A percentile compares a stretch with the other conserved stretches of the same genome.
Conservation (phyloP, 2,113 vertebrate genomes). For the Alaudala cheleensis region DNA sequence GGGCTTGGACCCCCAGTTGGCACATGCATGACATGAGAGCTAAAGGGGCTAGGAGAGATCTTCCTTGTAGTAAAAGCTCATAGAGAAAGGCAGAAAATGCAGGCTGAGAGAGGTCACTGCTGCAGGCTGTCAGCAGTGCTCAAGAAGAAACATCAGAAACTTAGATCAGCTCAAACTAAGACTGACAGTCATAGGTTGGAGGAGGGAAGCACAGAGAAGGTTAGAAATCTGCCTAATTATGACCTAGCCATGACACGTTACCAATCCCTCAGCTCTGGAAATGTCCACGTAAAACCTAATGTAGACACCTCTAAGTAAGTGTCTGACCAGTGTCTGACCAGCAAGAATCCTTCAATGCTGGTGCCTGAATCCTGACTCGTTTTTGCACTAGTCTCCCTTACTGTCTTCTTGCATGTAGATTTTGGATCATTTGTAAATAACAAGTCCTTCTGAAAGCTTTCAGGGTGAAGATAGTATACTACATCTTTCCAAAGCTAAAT, state of each 20-base stretch:
- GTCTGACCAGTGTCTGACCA: neutral
- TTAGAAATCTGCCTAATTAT: neutral
- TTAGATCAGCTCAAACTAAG: neutral
- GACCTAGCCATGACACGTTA: neutral
- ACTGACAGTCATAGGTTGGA: neutral
- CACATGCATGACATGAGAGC: fast-evolving
- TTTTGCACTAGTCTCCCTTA: neutral
- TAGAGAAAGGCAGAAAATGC: neutral
- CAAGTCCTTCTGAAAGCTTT: neutral
- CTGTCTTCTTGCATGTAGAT: neutral
- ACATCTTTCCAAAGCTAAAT: neutral
- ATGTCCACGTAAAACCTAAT: neutral
- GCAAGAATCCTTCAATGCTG: neutral
- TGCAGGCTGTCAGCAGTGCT: neutral
- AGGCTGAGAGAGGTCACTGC: neutral
- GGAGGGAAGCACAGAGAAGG: neutral
- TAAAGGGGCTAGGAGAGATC: neutral
- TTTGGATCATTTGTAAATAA: neutral
- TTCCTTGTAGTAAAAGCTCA: neutral
- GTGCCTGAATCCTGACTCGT: neutral
- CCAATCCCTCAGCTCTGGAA: neutral
- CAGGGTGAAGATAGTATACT: neutral
- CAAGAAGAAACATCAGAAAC: neutral
- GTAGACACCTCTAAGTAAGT: neutral
- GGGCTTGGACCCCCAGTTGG: neutral